Evolutionary conservation across 1,140 invertebrate species (phyloP).

Genomic region (Drosophila chauvacae): DNA sequence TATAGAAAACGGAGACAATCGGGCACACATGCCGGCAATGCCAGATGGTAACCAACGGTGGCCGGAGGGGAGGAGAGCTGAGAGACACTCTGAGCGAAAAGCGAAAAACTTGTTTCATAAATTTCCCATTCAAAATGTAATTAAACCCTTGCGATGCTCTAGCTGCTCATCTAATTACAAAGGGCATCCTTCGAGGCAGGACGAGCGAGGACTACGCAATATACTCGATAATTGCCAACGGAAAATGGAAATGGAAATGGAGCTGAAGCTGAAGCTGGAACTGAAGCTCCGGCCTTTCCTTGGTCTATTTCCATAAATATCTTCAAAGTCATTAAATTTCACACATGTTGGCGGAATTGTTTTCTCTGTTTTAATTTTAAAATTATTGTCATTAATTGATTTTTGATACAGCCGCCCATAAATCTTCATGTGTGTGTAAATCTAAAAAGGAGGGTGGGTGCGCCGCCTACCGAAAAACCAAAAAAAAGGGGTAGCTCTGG

Average conservation of each 20-base stretch:
- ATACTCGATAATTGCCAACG: constrained; percentile 81
- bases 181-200: constrained; percentile 43
- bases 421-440: constrained; percentile 65
- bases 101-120: constrained; percentile 81
- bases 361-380: constrained; percentile 71
- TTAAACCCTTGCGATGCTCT: constrained; percentile 74
- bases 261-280: background rate
- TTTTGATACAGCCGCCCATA: constrained; percentile 74
- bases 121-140: constrained; percentile 83
- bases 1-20: constrained; percentile 39
- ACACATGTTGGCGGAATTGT: constrained; percentile 81
- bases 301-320: constrained; percentile 76
- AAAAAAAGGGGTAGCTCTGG: constrained; percentile 39
- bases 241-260: constrained; percentile 12
- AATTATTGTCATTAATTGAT: constrained; percentile 83
- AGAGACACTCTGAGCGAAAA: constrained; percentile 20
- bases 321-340: constrained; percentile 83
- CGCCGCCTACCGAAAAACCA: background rate
- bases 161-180: constrained; percentile 79
- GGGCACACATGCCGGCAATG: constrained; percentile 68
- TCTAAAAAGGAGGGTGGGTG: constrained; percentile 7
- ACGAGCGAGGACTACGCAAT: constrained; percentile 44
- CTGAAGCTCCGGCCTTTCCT: background rate
- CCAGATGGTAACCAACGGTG: constrained; percentile 14
- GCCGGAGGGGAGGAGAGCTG: background rate